Evolutionary conservation across 2,888 invertebrate species (phyloP), one percentile per base, ranked within the genome.

Genomic region (Aleiodes alternator): DNA sequence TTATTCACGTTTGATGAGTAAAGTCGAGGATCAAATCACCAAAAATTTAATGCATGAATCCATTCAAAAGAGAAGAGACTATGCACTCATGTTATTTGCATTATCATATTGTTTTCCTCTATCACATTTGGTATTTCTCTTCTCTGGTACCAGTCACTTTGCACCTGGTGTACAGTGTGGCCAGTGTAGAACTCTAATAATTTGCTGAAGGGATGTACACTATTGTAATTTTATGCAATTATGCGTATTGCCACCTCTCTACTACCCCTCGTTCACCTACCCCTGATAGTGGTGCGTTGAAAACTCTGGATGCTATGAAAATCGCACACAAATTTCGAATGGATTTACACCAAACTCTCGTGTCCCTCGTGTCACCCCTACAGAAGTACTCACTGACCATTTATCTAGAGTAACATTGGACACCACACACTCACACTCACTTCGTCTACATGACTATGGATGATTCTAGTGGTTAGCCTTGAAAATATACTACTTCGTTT

Each of bases 191-290:
- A 69, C 64, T 66, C 79, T 75, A 75, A 80, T 79, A 79, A 79
- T 81, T 81, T 77, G 73, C 76, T 56, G 75, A 69, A 68, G 74
- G 57, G 72, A 72, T 76, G 76, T 64, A 73, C 71, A 64, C 76
- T 6, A 80, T 82, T 77, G 84, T 87, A 87, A 87, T 87, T 87
- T 86, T 83, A 86, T 84, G 86, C 85, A 87, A 86, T 87, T 87
- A 87, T 86, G 82, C 86, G 83, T 83, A 86, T 85, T 86, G 84
- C 82, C 83, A 79, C 82, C 78, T 78, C 78, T 78, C 76, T 23
- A 50, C 34, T 34, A 31, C 31, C 5, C 31, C n/a, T n/a, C n/a
- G n/a, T n/a, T n/a, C n/a, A n/a, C n/a, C 23, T 66, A 61, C 14
- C 14, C 43, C 43, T 23, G 16, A 34, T 31, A 59, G 64, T 9